A percentile compares a stretch with the other conserved stretches of the same genome.
Conservation (phyloP, 2,113 vertebrate species). For the Ctenomys sociabilis region DNA sequence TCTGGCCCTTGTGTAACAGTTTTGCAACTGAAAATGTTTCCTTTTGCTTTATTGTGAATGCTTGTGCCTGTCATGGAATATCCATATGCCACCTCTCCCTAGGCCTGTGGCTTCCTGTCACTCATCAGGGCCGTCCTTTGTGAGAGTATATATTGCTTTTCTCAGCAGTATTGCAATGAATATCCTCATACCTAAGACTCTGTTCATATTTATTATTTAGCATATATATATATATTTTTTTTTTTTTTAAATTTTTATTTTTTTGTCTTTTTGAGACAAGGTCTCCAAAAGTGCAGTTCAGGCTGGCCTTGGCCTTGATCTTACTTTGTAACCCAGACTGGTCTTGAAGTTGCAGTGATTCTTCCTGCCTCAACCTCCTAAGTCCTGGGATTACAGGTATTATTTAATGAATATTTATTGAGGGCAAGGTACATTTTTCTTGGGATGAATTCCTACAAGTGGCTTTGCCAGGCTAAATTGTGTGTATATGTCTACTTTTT, state of each 20-base stretch:
- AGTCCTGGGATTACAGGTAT: too few species aligned
- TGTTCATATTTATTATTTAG: background rate
- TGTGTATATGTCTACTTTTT: background rate
- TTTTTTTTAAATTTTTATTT: too few species aligned
- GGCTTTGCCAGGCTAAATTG: slow-evolving; percentile 26
- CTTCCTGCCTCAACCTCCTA: too few species aligned
- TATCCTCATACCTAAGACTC: background rate
- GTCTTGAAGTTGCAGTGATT: too few species aligned
- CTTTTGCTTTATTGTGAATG: background rate
- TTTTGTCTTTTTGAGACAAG: too few species aligned
- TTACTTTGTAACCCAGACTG: too few species aligned
- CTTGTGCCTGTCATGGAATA: background rate
- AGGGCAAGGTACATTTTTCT: background rate
- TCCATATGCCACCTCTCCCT: fast-evolving
- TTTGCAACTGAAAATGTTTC: background rate
- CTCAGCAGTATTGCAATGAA: background rate
- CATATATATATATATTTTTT: background rate
- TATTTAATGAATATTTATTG: background rate
- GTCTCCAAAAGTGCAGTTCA: too few species aligned
- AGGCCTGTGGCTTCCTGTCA: background rate
- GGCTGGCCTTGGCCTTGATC: too few species aligned
- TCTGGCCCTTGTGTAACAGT: background rate
- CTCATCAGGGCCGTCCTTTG: background rate
- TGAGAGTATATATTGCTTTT: background rate
- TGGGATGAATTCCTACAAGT: slow-evolving; percentile 8